Percentiles rank a stretch among this genome's conserved stretches.
These are phyloP conservation scores for Lytechinus variegatus DNA, from an alignment of 35 echinoderm and acorn worm genomes.

Conservation along the genomic window DNA sequence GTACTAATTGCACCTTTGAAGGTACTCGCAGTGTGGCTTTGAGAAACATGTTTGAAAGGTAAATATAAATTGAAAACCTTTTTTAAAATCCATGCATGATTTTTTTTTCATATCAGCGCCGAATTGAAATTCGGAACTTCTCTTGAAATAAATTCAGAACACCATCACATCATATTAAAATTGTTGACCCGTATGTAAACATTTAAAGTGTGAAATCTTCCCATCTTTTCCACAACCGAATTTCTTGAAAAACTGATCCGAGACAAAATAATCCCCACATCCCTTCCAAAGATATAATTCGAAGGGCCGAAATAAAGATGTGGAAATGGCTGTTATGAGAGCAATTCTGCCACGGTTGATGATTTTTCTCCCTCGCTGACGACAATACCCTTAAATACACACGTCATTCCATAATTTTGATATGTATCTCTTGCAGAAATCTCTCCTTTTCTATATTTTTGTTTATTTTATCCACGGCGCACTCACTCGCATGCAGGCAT, in stretches of 20 bases:
- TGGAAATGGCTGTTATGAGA: not conserved
- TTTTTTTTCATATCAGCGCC: no score
- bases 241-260: not conserved
- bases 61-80: no score
- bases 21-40: no score
- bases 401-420: conserved; percentile 40
- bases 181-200: not conserved
- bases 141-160: no score
- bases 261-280: not conserved
- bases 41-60: no score
- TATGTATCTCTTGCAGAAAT: conserved; percentile 18
- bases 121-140: no score
- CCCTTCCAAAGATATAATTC: not conserved
- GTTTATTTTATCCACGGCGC: not conserved
- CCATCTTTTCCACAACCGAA: not conserved
- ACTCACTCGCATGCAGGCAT: not conserved
- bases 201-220: not conserved
- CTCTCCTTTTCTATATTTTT: not conserved
- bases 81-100: no score
- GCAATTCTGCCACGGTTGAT: not conserved
- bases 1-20: no score
- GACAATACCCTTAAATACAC: conserved; percentile 25
- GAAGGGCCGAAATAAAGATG: not conserved
- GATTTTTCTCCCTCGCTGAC: conserved; percentile 3
- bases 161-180: not conserved